Evolutionary conservation across 2,797 vertebrate species (phyloP), one percentile per base, ranked within the genome.

Genomic region (Adrianichthys oophorus): DNA sequence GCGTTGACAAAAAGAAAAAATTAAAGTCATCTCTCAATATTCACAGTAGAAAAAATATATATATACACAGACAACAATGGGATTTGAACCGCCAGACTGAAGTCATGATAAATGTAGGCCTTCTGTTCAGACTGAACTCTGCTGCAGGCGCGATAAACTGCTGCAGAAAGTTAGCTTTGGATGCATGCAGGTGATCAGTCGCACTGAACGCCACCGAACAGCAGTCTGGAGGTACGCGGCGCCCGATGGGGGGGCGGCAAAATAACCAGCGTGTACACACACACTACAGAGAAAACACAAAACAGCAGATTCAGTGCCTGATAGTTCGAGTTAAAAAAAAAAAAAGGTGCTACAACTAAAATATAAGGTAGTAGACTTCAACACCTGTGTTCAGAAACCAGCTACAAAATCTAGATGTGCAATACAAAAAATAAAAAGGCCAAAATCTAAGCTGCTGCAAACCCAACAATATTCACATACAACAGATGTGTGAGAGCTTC

Each of bases 41-140:
- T 92, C 91, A 92, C 91, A 92, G 91, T 91, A 86, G 77, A 84
- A 87, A 83, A 84, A 83, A 76, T 68, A 70, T 81, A 85, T 52
- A 50, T 50, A 21, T 32, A 48, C 40, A 24, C 14, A 42, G 45
- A 59, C 44, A 42, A 19, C 2, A n/a, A 53, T 60, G 57, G 63
- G 76, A 53, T 62, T 63, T 65, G 62, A 78, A 15, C 18, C 63
- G 48, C 63, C 46, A 29, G 50, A 68, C 0, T 1, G 50, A 21
- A 21, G 19, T 21, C 19, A 21, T 21, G 19, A 72, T 41, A 19
- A 48, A 67, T 68, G 70, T 12, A 61, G 67, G 61, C 63, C 47
- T 55, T 67, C 57, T 43, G 56, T 54, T n/a, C n/a, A 59, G 29
- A 72, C 57, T 37, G 43, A 18, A 60, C 41, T 70, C 48, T 40